A percentile compares a stretch with the other conserved stretches of the same genome.
These are phyloP conservation scores for Cercocebus atys DNA, from an alignment of 2,113 vertebrate genomes.

Conservation along the genomic window DNA sequence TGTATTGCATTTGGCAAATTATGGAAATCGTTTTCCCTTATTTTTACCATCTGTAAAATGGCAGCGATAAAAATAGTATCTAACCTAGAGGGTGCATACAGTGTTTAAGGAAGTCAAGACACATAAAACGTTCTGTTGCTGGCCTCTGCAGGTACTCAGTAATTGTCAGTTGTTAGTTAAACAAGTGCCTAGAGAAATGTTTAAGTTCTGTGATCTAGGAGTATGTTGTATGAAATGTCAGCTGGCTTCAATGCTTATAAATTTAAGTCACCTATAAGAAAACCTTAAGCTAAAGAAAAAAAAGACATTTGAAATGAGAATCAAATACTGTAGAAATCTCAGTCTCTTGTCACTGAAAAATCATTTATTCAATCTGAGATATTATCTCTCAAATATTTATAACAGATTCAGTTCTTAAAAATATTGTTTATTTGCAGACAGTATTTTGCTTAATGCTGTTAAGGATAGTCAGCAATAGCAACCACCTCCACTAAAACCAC, in stretches of 20 bases:
- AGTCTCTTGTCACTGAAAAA: not conserved
- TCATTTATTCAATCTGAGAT: not conserved
- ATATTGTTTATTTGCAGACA: not conserved
- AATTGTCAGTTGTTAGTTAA: not conserved
- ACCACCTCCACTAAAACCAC: no score
- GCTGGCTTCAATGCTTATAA: not conserved
- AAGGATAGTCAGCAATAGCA: not conserved
- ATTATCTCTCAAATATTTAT: not conserved
- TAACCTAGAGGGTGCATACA: not conserved
- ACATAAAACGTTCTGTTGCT: not conserved
- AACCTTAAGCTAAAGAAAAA: not conserved
- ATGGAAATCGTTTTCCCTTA: not conserved
- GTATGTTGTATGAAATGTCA: not conserved
- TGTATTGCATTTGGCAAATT: not conserved
- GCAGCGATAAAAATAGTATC: not conserved
- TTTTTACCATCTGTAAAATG: constrained; percentile 45
- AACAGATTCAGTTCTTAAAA: not conserved
- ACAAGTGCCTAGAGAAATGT: not conserved
- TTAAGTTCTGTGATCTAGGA: not conserved
- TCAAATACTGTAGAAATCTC: not conserved
- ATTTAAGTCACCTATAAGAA: not conserved
- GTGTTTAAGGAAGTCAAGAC: not conserved
- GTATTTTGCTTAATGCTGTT: not conserved
- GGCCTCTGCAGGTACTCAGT: not conserved
- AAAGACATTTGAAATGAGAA: not conserved